Base-by-base conservation (phyloP, 2,888 invertebrate genomes). In the Thecophora atra region DNA sequence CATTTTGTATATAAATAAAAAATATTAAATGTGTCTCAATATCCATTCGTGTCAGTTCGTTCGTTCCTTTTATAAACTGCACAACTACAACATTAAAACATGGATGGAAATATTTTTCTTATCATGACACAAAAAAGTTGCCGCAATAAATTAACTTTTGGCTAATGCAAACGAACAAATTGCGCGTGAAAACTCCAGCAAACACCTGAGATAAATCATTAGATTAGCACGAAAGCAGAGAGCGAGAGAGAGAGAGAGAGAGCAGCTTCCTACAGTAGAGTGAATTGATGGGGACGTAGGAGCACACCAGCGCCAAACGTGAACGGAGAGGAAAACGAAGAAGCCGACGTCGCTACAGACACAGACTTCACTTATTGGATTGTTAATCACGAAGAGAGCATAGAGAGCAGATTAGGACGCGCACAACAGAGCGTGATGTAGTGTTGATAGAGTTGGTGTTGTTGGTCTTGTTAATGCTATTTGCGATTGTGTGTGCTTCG, bases 161-260 rank as follows among this genome's bases (percentile, higher is more conserved):
- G 42, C 42, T 70, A 56, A 64, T 70, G 78, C 78, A 79, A 77
- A 78, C 78, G 79, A 75, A 79, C 77, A 78, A 80, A 81, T 81
- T 82, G 78, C 79, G 78, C 78, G 77, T 77, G 78, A 81, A n/a
- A 81, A 79, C 82, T 77, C 81, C 80, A 79, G 77, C 79, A 80
- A 81, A 81, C 81, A 81, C 81, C 82, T 81, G 81, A 80, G 82
- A 81, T 82, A 81, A 80, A 81, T 81, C 81, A 82, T 81, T 82
- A 81, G 81, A 81, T 82, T 81, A 80, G 78, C 76, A 76, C 74
- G 56, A 47, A 63, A 51, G 19, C 54, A 19, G 17, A 37, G 52
- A 26, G n/a, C n/a, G n/a, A n/a, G n/a, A n/a, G n/a, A n/a, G n/a
- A n/a, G n/a, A n/a, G n/a, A n/a, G n/a, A n/a, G n/a, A n/a, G n/a